Base-by-base conservation (phyloP, 2,113 vertebrate species). In the Hypanus sabinus region DNA sequence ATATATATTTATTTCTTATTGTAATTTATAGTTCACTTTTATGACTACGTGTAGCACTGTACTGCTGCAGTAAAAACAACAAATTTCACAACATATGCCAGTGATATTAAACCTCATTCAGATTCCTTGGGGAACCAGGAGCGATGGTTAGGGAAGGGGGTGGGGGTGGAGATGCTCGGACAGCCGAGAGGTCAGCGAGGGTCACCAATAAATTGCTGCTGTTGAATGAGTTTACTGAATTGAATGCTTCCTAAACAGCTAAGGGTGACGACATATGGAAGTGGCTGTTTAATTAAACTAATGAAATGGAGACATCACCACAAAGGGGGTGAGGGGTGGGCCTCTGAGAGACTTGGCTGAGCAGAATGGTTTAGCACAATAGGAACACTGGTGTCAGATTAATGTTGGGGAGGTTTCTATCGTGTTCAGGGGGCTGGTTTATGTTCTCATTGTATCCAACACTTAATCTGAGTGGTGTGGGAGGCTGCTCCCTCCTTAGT, bases 211-310 rank as follows among this genome's bases (percentile, higher is more conserved):
- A 90, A 68, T 90, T 65, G 27, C 60, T 65, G 65, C 60, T 65
- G 85, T 65, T 90, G 30, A 90, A 90, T 90, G 85, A 65, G 30
- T 65, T 88, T 30, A 57, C 57, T 88, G 57, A 88, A 90, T 90
- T 65, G 85, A 90, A 90, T 90, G 85, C 60, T 90, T 90, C 85
- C 85, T 90, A 90, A 90, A 65, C 60, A 90, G 85, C 30, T 90
- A n/a, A 90, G 85, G 85, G 85, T 65, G 57, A n/a, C 1, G 85
- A 65, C 85, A 90, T 90, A 90, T 90, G 85, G 60, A 90, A 90
- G 85, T 65, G 85, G 30, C 85, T 90, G 85, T 90, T 90, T 90
- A 90, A 90, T 90, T 90, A 90, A 65, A 90, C 60, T 90, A 60
- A 90, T 90, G 85, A 90, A 90, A 90, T 90, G 85, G 30, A 90